A percentile compares a stretch with the other conserved stretches of the same genome.
Evolutionary conservation across 2,888 invertebrate species (phyloP).

Genomic region (Eristalis intricaria): DNA sequence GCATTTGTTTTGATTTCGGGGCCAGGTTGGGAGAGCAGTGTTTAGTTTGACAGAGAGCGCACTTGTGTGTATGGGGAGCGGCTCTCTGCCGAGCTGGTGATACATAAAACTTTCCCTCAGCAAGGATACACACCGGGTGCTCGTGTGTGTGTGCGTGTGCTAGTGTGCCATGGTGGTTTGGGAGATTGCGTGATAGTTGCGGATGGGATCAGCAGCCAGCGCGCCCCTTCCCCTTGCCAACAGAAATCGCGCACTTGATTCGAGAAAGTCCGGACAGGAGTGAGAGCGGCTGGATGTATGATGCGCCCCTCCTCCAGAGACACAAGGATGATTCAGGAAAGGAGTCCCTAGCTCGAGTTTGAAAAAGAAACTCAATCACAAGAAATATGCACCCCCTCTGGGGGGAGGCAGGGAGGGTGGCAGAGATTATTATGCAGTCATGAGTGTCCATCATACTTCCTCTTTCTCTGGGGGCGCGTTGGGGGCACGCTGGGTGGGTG

Average conservation of each 20-base stretch:
- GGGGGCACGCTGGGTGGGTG: not conserved
- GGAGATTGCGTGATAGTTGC: constrained; percentile 51
- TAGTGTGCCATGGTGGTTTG: constrained; percentile 1
- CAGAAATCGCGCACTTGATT: not conserved
- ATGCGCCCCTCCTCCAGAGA: constrained; percentile 35
- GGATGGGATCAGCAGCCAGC: not conserved
- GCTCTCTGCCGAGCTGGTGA: constrained; percentile 49
- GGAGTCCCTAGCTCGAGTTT: constrained; percentile 51
- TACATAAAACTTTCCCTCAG: constrained; percentile 52
- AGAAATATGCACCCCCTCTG: not conserved
- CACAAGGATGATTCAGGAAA: constrained; percentile 43
- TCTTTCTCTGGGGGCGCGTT: not conserved
- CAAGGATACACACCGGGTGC: constrained; percentile 17
- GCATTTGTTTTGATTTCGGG: constrained; percentile 27
- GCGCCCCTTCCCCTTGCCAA: not conserved
- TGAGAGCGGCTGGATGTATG: constrained; percentile 31
- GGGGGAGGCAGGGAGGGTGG: not conserved
- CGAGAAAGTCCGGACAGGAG: constrained; percentile 17
- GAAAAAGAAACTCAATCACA: constrained; percentile 52
- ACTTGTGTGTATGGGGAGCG: not conserved
- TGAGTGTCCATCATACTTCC: constrained; percentile 67
- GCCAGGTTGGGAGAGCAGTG: constrained; percentile 27
- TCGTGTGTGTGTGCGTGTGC: constrained; percentile 17
- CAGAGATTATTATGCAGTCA: constrained; percentile 59
- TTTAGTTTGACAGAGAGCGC: constrained; percentile 18